Evolutionary conservation across 2,113 vertebrate species (phyloP), one percentile per base, ranked within the genome.

Genomic region (Aplodontia rufa): DNA sequence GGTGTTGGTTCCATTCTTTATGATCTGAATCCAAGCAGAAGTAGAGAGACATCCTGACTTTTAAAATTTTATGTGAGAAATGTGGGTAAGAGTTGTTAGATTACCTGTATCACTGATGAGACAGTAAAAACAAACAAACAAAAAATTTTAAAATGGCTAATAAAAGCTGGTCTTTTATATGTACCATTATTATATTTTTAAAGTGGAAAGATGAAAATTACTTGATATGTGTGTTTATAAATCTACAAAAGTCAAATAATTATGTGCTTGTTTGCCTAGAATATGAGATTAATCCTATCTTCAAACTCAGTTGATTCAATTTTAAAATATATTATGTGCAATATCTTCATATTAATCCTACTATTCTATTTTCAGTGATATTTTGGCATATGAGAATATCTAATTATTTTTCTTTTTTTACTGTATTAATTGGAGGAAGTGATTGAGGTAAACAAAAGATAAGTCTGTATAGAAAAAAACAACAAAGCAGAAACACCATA

Each of bases 241-340:
- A 40, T 45, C 91, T 12, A 51, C 30, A 53, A 81, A 94, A 28
- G 4, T 80, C 37, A 94, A 82, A 14, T 1, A 24, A n/a, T n/a
- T n/a, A n/a, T n/a, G n/a, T n/a, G n/a, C n/a, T n/a, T n/a, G n/a
- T 82, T 78, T 79, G 8, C 28, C 26, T 8, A 87, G 9, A 60
- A 5, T 69, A 24, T 62, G 4, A 68, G 12, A 10, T 91, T 5
- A 37, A 75, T 69, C 4, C 8, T 22, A 1, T 58, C 74, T 74
- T 84, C 58, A 53, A 82, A 51, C 26, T 74, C 32, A 47, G 3
- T 60, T 79, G 30, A 80, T 87, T 74, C 8, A 69, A 30, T 75
- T 79, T 95, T 87, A 64, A 80, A 94, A 75, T 86, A 32, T 12
- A 92, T 58, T 88, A 11, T 69, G n/a, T 66, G 79, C 30, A 90